Evolutionary conservation across 2,888 invertebrate species (phyloP), one percentile per base, ranked within the genome.

Genomic region (Dione vanillae): DNA sequence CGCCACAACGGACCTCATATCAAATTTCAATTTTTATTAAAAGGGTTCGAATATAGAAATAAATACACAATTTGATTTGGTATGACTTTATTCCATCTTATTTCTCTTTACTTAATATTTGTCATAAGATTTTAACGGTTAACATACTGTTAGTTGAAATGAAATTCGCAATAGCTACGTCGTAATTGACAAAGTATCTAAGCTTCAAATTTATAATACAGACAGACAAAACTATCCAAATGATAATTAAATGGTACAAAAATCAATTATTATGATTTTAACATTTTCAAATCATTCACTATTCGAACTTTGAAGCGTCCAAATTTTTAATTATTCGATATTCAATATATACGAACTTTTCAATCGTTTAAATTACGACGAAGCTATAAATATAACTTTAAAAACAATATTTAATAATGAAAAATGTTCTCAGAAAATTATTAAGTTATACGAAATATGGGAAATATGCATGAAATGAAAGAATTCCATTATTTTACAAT

Each of bases 111-210:
- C 83, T 85, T 88, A 86, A 89, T 91, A 90, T 86, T 89, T 86
- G 84, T 92, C 91, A 92, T 92, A 92, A 92, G 92, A 92, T 90
- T 90, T 83, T 90, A 92, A 91, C 87, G 85, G 87, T 91, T 86
- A 91, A 90, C 83, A 82, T 86, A 73, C 65, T 41, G 43, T 54
- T 59, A 51, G 19, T 64, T 64, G 40, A 27, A 49, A 61, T 27
- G 45, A 61, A 61, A 61, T 27, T 61, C n/a, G 45, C 45, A 61
- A 61, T 61, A 61, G 61, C 61, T 27, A 45, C 61, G 61, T 45
- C 61, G 61, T 61, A 61, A 61, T 61, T 61, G 61, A 61, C 61
- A 27, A 56, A 56, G 11, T 43, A 45, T 61, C 61, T 61, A 27
- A 45, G 61, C 61, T 45, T 56, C 37, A 56, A 37, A 37, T 56